Conservation (phyloP, 2,888 invertebrate genomes). For the Epinotia ramella region DNA sequence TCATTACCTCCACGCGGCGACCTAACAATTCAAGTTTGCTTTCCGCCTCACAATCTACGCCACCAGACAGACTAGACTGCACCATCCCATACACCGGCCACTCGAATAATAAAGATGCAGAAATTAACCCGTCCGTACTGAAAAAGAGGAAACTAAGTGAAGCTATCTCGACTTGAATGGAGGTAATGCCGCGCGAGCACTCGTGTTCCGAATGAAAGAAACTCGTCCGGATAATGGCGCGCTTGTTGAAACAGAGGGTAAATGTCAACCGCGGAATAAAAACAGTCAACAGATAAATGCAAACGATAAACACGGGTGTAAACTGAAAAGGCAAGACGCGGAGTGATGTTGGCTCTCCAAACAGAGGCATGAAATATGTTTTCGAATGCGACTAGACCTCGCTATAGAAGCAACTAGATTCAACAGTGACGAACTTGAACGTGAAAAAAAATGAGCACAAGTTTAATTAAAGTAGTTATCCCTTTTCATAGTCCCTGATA, state of each 20-base stretch:
- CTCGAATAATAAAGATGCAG: conserved; percentile 85
- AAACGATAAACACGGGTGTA: conserved; percentile 81
- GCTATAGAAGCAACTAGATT: conserved; percentile 27
- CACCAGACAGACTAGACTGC: conserved; percentile 78
- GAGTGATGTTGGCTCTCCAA: conserved; percentile 70
- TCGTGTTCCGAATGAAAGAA: conserved; percentile 82
- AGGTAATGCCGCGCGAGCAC: conserved; percentile 81
- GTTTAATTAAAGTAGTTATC: too few relatives aligned
- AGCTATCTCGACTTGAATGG: conserved; percentile 83
- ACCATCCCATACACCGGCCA: conserved; percentile 71
- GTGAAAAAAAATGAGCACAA: too few relatives aligned
- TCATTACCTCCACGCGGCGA: conserved; percentile 83
- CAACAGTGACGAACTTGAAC: too few relatives aligned
- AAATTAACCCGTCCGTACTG: conserved; percentile 81
- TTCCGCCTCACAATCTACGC: conserved; percentile 83
- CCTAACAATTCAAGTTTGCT: conserved; percentile 85
- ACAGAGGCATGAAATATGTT: conserved; percentile 54
- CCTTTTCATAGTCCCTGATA: too few relatives aligned
- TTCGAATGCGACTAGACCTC: conserved; percentile 46
- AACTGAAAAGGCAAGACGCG: conserved; percentile 76
- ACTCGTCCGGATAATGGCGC: conserved; percentile 72
- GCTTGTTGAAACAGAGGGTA: conserved; percentile 82
- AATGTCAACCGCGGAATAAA: conserved; percentile 84
- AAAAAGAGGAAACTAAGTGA: conserved; percentile 85
- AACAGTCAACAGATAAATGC: conserved; percentile 86